Conservation (phyloP, 2,113 vertebrate genomes). For the Fregata magnificens region DNA sequence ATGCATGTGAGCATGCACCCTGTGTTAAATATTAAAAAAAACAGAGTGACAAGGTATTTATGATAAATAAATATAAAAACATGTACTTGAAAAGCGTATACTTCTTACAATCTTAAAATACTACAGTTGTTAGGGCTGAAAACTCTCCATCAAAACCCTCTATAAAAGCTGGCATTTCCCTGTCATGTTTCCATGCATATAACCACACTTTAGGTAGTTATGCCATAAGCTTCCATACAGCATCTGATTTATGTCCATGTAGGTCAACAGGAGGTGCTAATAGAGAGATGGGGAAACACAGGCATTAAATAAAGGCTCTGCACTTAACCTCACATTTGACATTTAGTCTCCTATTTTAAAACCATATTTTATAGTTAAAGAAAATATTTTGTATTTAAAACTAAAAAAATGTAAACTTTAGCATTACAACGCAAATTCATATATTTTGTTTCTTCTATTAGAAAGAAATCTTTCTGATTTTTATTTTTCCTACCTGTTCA, state of each 20-base stretch:
- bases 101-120: background rate
- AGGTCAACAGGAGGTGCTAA: background rate
- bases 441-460: background rate
- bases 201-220: background rate
- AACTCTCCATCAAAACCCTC: background rate
- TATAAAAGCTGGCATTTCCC: background rate
- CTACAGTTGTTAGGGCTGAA: background rate
- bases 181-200: background rate
- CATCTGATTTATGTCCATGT: background rate
- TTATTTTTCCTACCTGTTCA: constrained; percentile 85
- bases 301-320: background rate
- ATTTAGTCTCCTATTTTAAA: background rate
- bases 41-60: background rate
- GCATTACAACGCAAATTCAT: background rate
- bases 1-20: background rate
- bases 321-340: background rate
- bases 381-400: background rate
- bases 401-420: background rate
- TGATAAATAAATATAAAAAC: background rate
- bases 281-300: background rate
- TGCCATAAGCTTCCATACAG: background rate
- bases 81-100: background rate
- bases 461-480: background rate
- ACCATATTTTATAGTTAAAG: background rate
- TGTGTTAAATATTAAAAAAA: background rate